Conservation (phyloP, 2,888 invertebrate genomes). For the Tinea trinotella region DNA sequence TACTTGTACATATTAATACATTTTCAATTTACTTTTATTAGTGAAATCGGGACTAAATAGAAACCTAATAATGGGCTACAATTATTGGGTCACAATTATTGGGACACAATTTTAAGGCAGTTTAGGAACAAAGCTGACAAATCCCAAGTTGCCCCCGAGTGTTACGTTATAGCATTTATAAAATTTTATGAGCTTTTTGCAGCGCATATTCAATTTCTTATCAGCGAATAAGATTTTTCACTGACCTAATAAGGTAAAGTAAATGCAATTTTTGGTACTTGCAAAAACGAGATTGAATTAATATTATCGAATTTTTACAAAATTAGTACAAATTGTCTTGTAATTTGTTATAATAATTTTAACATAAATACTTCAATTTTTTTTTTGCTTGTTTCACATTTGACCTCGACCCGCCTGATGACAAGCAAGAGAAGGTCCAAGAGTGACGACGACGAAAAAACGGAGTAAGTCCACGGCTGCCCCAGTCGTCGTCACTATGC, state of each 20-base stretch:
- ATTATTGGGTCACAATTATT: background rate
- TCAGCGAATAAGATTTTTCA: constrained; percentile 35
- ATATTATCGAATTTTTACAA: too few species aligned
- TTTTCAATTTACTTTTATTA: too few species aligned
- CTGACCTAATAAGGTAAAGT: constrained; percentile 31
- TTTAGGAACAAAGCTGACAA: background rate
- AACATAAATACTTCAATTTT: too few species aligned
- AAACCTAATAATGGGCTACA: too few species aligned
- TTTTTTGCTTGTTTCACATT: too few species aligned
- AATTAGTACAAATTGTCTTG: background rate
- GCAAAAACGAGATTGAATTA: background rate
- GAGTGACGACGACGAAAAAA: too few species aligned
- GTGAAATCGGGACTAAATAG: too few species aligned
- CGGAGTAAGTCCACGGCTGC: too few species aligned
- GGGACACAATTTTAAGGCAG: background rate
- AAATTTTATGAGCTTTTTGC: constrained; percentile 28
- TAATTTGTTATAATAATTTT: background rate
- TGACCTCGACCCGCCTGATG: too few species aligned
- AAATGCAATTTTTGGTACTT: background rate
- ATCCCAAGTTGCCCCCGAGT: constrained; percentile 6
- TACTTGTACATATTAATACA: too few species aligned
- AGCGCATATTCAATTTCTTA: constrained; percentile 39
- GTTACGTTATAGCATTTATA: constrained; percentile 19
- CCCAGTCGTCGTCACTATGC: too few species aligned
- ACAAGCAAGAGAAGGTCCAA: too few species aligned